Conservation (phyloP, 2,113 vertebrate species). For the Pygoscelis antarcticus region DNA sequence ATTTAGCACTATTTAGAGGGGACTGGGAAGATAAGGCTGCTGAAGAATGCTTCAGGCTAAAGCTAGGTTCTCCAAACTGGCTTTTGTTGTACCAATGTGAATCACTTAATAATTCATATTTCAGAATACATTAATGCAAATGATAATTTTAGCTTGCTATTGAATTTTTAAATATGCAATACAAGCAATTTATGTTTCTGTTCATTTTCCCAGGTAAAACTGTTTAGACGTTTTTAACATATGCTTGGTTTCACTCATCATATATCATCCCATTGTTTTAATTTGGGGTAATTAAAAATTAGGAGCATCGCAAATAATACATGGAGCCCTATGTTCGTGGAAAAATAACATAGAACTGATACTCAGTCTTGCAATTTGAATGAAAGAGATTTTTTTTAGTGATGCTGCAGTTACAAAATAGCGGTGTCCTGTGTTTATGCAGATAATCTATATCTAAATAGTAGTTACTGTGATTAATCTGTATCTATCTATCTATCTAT, state of each 20-base stretch:
- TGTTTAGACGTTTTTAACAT: constrained; percentile 54
- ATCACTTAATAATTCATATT: constrained; percentile 75
- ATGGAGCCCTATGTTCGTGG: constrained; percentile 8
- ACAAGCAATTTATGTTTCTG: constrained; percentile 69
- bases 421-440: neutral
- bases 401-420: neutral
- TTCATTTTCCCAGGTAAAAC: constrained; percentile 69
- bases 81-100: constrained; percentile 66
- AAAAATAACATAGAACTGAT: constrained; percentile 24
- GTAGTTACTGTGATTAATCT: constrained; percentile 10
- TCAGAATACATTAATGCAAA: constrained; percentile 75
- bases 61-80: constrained; percentile 54
- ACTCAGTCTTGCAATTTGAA: neutral
- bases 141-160: constrained; percentile 68
- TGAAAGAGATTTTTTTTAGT: constrained; percentile 20
- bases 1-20: constrained; percentile 59
- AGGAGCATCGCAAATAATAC: constrained; percentile 65
- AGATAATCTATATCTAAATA: constrained; percentile 18
- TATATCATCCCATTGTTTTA: constrained; percentile 45
- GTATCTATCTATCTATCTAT: neutral
- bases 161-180: constrained; percentile 71
- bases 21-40: constrained; percentile 40
- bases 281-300: constrained; percentile 65
- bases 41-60: constrained; percentile 57
- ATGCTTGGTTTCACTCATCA: constrained; percentile 40